Conservation (phyloP, 2,797 vertebrate genomes). For the Lithobates sylvaticus region DNA sequence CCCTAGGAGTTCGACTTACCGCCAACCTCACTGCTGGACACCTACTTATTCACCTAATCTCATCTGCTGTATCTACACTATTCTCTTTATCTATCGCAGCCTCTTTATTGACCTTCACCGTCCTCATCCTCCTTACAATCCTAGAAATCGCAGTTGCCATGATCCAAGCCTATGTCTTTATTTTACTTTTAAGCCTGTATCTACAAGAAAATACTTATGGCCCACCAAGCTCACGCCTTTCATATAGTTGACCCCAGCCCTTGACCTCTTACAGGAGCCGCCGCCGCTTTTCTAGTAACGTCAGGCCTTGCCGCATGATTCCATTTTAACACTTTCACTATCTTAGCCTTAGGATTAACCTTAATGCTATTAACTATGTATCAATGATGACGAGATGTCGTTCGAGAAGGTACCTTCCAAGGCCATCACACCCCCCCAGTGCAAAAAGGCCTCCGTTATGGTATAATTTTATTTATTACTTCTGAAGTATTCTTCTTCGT, state of each 20-base stretch:
- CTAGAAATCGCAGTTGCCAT: constrained; percentile 61
- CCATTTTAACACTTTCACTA: fast-evolving
- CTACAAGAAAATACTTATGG: constrained; percentile 47
- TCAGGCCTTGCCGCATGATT: neutral
- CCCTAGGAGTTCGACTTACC: neutral
- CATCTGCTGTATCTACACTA: neutral
- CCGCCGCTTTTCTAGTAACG: fast-evolving
- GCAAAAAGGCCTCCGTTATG: constrained; percentile 59
- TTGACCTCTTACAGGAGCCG: fast-evolving
- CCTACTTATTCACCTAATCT: constrained; percentile 50
- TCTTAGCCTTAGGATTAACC: too few relatives aligned
- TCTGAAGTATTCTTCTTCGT: constrained; percentile 68
- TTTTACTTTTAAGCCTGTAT: neutral
- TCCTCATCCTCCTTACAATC: fast-evolving
- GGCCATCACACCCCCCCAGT: fast-evolving
- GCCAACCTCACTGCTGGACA: constrained; percentile 14
- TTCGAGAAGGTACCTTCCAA: constrained; percentile 26
- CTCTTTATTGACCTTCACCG: neutral
- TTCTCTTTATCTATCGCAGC: fast-evolving
- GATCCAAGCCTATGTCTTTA: constrained; percentile 69
- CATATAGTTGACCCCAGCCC: constrained; percentile 32
- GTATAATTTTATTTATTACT: constrained; percentile 65
- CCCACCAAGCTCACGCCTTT: constrained; percentile 19
- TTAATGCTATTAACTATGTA: fast-evolving
- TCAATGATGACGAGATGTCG: neutral